Base-by-base conservation (phyloP, 2,888 invertebrate species). In the Clepsis dumicolana region DNA sequence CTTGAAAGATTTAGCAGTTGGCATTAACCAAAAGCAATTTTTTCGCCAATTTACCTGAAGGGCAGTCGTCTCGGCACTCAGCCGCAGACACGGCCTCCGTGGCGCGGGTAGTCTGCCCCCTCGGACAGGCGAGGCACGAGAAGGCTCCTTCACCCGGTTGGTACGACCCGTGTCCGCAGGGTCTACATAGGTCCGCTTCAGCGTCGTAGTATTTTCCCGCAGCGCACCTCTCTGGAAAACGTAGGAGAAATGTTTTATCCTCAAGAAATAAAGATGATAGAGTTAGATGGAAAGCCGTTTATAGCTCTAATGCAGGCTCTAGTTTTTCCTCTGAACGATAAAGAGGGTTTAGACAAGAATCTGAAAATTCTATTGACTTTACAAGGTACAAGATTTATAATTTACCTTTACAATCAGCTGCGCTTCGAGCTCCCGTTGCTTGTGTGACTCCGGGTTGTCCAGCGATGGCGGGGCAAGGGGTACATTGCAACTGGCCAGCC, bases 141-240 rank as follows among this genome's bases (percentile, higher is more conserved):
- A 98, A 98, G 59, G 98, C 96, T 1, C 98, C 98, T 88, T 98
- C 98, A 41, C 96, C 95, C 0, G 98, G 96, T 84, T 98, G 99
- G 88, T 96, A 99, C 82, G 98, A 98, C 1, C 99, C 99, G 81
- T 98, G 97, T 0, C 99, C 98, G 84, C 99, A 99, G 74, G 97
- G 97, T 62, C 97, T 94, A 82, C 99, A 99, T 1, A 98, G 94
- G 50, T 98, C 98, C 0, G 97, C 96, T 52, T 96, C 96, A 44
- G 97, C 97, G 82, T 98, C 98, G 88, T 98, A 98, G 90, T 97
- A 99, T 92, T 98, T 98, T 70, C 99, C 99, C 70, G 98, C 97
- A 4, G 98, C 97, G 83, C 99, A 99, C 73, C 97, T 96, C 90
- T 98, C 98, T 96, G 80, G 8, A 70, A 83, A 77, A 74, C 50